These are phyloP conservation scores for Leptodirus hochenwartii DNA, from an alignment of 2,888 invertebrate genomes.

Conservation along the genomic window DNA sequence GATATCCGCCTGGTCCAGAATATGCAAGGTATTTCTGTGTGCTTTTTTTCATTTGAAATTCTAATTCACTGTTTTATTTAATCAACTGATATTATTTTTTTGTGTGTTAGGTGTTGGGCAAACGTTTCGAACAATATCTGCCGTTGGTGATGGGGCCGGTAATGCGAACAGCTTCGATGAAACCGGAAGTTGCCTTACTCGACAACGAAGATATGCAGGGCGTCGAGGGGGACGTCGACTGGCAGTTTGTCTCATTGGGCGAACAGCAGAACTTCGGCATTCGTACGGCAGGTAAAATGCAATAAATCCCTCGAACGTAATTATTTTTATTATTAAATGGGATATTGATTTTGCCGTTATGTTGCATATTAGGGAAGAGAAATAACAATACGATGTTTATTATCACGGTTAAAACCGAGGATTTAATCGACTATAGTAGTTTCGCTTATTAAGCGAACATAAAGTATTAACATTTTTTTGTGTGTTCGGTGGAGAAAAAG, in stretches of 20 bases:
- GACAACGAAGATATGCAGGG: slow-evolving; percentile 74
- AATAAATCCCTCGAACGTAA: neutral
- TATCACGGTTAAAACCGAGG: too few relatives aligned
- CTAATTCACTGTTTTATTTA: neutral
- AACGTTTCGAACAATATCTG: slow-evolving; percentile 76
- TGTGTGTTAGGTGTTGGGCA: slow-evolving; percentile 39
- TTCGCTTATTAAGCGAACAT: too few relatives aligned
- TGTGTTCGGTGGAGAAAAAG: too few relatives aligned
- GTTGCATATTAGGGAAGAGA: too few relatives aligned
- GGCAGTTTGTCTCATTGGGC: slow-evolving; percentile 87
- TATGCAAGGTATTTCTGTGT: slow-evolving; percentile 54
- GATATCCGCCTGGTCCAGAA: slow-evolving; percentile 97
- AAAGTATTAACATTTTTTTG: too few relatives aligned
- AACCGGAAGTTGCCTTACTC: slow-evolving; percentile 80
- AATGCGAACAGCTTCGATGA: slow-evolving; percentile 77
- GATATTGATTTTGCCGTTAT: too few relatives aligned
- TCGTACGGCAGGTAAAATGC: slow-evolving; percentile 53
- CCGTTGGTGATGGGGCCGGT: slow-evolving; percentile 94
- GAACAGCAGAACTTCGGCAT: slow-evolving; percentile 93
- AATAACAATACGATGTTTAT: too few relatives aligned
- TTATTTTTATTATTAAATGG: too few relatives aligned
- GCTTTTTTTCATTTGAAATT: slow-evolving; percentile 3
- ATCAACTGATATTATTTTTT: slow-evolving; percentile 5
- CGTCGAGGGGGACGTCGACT: slow-evolving; percentile 72
- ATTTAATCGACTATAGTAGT: neutral